Evolutionary conservation across 37 sponge, comb jelly and placozoan genomes (phyloP).

Genomic region (Aphrocallistes beatrix): DNA sequence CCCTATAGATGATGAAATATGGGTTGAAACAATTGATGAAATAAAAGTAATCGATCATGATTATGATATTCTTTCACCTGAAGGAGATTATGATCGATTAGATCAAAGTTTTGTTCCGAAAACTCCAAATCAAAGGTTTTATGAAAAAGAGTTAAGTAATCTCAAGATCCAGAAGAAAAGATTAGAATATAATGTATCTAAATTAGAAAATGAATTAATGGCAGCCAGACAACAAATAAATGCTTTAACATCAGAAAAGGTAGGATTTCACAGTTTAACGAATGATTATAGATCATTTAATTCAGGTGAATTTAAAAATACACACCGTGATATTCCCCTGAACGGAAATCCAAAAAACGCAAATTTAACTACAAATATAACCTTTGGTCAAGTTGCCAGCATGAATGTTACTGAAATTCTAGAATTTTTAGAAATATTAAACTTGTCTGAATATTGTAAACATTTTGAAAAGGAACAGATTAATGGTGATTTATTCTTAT

Average conservation of each 20-base stretch:
- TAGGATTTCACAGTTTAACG: background rate
- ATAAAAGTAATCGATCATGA: slow-evolving; percentile 1
- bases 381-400: background rate
- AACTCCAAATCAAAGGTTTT: background rate
- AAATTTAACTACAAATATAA: background rate
- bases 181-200: background rate
- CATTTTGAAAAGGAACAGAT: background rate
- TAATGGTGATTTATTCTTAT: slow-evolving; percentile 10
- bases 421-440: background rate
- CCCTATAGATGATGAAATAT: background rate
- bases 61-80: background rate
- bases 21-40: background rate
- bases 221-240: background rate
- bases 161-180: background rate
- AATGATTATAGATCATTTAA: background rate
- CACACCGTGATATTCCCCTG: background rate
- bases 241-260: background rate
- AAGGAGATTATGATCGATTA: background rate
- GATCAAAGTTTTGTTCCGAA: background rate
- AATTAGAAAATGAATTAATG: background rate
- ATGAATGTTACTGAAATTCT: background rate
- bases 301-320: background rate
- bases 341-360: background rate
- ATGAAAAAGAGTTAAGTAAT: slow-evolving; percentile 3
- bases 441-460: background rate